These are phyloP conservation scores for Timema podura DNA, from an alignment of 2,888 invertebrate species.

Conservation along the genomic window DNA sequence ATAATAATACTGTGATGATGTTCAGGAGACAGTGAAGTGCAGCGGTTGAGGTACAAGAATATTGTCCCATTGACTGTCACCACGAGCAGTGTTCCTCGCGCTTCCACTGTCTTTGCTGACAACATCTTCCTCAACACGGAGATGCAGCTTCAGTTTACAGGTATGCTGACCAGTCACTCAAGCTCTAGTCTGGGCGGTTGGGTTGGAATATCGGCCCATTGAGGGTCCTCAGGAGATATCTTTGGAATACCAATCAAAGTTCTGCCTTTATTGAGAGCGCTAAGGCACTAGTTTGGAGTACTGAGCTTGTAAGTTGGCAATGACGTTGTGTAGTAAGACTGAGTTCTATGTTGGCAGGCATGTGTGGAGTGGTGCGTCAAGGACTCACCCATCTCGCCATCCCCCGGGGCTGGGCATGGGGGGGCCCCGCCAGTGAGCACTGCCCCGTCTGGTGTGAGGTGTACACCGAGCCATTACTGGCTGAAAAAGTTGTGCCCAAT, in stretches of 20 bases:
- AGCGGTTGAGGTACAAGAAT: constrained; percentile 27
- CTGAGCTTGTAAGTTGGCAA: background rate
- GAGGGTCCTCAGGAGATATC: too few species aligned
- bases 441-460: constrained; percentile 76
- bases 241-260: too few species aligned
- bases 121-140: constrained; percentile 39
- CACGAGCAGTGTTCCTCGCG: constrained; percentile 22
- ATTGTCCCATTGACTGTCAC: constrained; percentile 24
- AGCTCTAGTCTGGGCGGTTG: too few species aligned
- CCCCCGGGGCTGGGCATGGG: constrained; percentile 81
- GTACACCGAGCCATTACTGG: constrained; percentile 38
- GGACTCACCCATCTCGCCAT: constrained; percentile 74
- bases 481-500: constrained; percentile 4
- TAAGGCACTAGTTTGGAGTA: background rate
- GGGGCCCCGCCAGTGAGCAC: constrained; percentile 68
- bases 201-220: too few species aligned
- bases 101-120: constrained; percentile 27
- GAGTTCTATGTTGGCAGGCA: constrained; percentile 40
- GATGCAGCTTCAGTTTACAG: constrained; percentile 44
- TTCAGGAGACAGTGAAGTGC: constrained; percentile 17
- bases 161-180: constrained; percentile 11
- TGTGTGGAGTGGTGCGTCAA: constrained; percentile 60
- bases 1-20: background rate
- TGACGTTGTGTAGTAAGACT: background rate
- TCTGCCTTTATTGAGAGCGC: background rate